phyloP scores from a whole-genome alignment of 1,140 invertebrate species.

The Drosophila azteca region DNA sequence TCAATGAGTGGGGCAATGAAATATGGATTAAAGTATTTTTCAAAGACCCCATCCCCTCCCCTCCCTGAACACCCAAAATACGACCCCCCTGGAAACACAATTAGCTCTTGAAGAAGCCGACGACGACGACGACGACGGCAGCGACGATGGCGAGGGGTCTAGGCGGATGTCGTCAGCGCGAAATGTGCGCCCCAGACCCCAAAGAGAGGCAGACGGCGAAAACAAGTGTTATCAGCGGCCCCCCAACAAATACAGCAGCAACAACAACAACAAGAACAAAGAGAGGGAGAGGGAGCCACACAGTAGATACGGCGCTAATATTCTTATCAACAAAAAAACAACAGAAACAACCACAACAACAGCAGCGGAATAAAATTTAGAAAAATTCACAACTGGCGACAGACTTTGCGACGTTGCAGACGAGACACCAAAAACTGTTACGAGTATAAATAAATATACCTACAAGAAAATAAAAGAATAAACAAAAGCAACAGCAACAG shows the following conservation, averaged over 20 bases:
- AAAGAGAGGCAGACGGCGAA: slow-evolving; percentile 14
- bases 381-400: slow-evolving; percentile 30
- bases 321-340: slow-evolving; percentile 53
- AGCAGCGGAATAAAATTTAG: slow-evolving; percentile 30
- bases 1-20: slow-evolving; percentile 51
- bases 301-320: slow-evolving; percentile 54
- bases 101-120: slow-evolving; percentile 38
- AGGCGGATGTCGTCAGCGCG: slow-evolving; percentile 21
- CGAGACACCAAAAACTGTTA: slow-evolving; percentile 19
- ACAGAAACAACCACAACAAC: too few relatives aligned
- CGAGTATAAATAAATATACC: slow-evolving; percentile 8
- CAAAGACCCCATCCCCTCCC: neutral
- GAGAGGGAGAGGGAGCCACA: slow-evolving; percentile 11
- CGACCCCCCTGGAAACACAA: slow-evolving; percentile 6
- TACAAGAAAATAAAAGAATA: slow-evolving; percentile 18
- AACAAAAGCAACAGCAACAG: neutral
- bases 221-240: slow-evolving; percentile 47
- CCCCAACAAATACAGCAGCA: slow-evolving; percentile 1
- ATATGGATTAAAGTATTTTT: slow-evolving; percentile 38
- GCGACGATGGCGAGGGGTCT: neutral
- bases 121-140: neutral
- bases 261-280: slow-evolving; percentile 17
- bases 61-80: slow-evolving; percentile 1
- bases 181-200: neutral
- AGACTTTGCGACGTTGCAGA: slow-evolving; percentile 20